These are phyloP conservation scores for Oncorhynchus masou DNA, from an alignment of 2,113 vertebrate genomes.

Conservation along the genomic window DNA sequence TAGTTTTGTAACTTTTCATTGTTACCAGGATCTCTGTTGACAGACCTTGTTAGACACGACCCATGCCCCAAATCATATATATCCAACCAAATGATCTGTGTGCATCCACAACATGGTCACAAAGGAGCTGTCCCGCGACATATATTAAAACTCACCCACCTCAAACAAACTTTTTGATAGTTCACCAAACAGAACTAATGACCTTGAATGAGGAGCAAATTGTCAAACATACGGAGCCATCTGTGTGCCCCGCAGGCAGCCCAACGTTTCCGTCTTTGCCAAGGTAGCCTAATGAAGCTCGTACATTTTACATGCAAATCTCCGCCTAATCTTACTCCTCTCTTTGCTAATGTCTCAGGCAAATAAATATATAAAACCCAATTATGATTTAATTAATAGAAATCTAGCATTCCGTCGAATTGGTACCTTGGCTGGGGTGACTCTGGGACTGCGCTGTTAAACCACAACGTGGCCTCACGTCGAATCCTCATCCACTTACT, in stretches of 20 bases:
- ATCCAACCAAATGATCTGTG: background rate
- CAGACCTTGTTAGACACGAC: background rate
- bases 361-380: conserved; percentile 83
- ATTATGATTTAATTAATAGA: conserved; percentile 83
- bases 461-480: conserved; percentile 56
- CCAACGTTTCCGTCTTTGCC: conserved; percentile 76
- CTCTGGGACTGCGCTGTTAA: conserved; percentile 64
- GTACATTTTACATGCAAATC: conserved; percentile 80
- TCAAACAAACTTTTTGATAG: conserved; percentile 77
- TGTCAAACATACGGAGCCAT: conserved; percentile 81
- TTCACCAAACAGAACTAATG: conserved; percentile 80
- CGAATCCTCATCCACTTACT: conserved; percentile 65
- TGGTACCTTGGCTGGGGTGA: conserved; percentile 67
- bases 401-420: conserved; percentile 74
- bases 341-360: conserved; percentile 69
- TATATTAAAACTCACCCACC: conserved; percentile 68
- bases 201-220: conserved; percentile 82
- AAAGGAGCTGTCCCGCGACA: conserved; percentile 61
- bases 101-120: background rate
- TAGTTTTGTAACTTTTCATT: conserved; percentile 5
- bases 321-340: conserved; percentile 75
- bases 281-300: conserved; percentile 80
- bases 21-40: conserved; percentile 1
- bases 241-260: conserved; percentile 80
- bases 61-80: background rate